These are phyloP conservation scores for Tiaroga cobitis DNA, from an alignment of 2,797 vertebrate species.

Conservation along the genomic window DNA sequence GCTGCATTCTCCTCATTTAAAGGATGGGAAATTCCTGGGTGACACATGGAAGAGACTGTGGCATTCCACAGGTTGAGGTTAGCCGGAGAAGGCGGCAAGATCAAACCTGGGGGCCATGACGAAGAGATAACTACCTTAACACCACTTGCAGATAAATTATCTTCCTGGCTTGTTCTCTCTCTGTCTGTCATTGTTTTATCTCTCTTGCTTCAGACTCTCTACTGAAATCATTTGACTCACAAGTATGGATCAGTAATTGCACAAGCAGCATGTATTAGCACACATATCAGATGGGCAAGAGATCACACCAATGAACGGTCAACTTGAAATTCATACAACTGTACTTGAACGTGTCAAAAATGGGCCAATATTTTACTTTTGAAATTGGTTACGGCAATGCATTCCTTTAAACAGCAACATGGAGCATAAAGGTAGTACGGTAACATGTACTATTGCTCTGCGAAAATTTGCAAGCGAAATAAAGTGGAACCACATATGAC, in stretches of 20 bases:
- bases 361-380: neutral
- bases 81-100: constrained; percentile 19
- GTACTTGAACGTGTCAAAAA: neutral
- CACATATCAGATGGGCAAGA: neutral
- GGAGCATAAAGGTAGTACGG: neutral
- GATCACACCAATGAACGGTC: neutral
- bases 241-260: neutral
- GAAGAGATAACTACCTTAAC: constrained; percentile 24
- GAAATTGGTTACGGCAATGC: neutral
- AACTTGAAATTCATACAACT: neutral
- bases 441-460: neutral
- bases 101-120: constrained; percentile 43
- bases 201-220: neutral
- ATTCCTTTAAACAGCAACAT: neutral
- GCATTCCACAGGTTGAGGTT: constrained; percentile 62
- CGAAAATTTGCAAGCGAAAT: neutral
- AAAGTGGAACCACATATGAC: neutral
- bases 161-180: constrained; percentile 25
- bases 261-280: neutral
- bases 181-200: neutral
- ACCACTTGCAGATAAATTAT: constrained; percentile 10
- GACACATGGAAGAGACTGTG: constrained; percentile 75
- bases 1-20: constrained; percentile 71
- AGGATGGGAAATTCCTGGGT: constrained; percentile 79
- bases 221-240: neutral